A percentile compares a stretch with the other conserved stretches of the same genome.
phyloP scores from a whole-genome alignment of 2,888 invertebrate species.

The Zhuqinia jingwanae region DNA sequence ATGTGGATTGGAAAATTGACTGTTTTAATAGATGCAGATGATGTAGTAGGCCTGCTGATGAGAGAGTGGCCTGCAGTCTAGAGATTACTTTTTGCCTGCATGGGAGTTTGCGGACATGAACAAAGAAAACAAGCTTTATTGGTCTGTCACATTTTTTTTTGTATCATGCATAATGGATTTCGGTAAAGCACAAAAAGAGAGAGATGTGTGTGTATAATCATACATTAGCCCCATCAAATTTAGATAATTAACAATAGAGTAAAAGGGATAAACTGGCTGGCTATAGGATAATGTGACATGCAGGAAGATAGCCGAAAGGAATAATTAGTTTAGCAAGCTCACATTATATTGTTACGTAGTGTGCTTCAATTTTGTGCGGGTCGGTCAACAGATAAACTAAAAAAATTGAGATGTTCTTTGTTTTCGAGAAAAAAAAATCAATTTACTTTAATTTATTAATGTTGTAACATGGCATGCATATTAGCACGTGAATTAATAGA shows the following conservation, averaged over 20 bases:
- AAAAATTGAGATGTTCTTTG: slow-evolving; percentile 20
- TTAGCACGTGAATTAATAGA: not conserved
- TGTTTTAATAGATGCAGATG: not conserved
- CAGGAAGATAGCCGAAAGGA: not conserved
- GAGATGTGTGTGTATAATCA: not conserved
- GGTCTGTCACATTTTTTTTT: not conserved
- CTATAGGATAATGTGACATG: not conserved
- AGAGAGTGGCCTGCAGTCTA: not conserved
- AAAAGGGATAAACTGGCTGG: not conserved
- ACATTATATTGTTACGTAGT: too few relatives aligned
- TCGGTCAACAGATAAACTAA: not conserved
- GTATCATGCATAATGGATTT: slow-evolving; percentile 34
- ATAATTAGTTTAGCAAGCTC: not conserved
- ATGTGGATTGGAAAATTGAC: not conserved
- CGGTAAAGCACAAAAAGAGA: slow-evolving; percentile 19
- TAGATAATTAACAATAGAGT: not conserved
- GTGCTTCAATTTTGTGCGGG: not conserved
- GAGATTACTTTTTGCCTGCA: too few relatives aligned
- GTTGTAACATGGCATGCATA: not conserved
- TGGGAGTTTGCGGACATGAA: slow-evolving; percentile 25
- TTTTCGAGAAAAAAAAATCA: slow-evolving; percentile 16
- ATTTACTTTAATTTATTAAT: slow-evolving; percentile 23
- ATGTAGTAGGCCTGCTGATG: not conserved
- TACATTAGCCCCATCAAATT: too few relatives aligned
- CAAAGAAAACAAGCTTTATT: slow-evolving; percentile 28